phyloP scores from a whole-genome alignment of 2,888 invertebrate species.

The Metallyticus violacea region DNA sequence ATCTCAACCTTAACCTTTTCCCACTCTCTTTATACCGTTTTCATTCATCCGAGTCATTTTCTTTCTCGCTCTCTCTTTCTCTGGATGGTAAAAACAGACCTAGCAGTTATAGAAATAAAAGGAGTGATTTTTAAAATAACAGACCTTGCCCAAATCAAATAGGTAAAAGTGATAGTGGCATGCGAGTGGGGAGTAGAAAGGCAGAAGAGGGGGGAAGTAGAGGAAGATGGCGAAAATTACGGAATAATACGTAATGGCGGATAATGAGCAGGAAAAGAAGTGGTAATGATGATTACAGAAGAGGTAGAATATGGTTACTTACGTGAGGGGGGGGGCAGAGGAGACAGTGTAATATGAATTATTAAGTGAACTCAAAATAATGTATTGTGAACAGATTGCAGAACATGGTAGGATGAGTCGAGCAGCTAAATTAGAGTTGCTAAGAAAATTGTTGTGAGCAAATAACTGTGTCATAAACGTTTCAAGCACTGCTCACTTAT shows the following conservation, averaged over 20 bases:
- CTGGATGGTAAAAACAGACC: neutral
- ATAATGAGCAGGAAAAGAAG: constrained; percentile 7
- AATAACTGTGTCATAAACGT: neutral
- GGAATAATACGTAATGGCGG: constrained; percentile 13
- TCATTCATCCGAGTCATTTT: neutral
- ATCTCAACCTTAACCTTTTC: neutral
- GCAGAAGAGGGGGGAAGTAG: neutral
- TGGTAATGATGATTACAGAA: neutral
- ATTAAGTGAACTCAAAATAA: constrained; percentile 1
- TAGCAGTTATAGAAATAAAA: constrained; percentile 1
- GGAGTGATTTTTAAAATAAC: constrained; percentile 11
- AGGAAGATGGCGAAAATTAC: constrained; percentile 7
- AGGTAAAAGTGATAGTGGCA: neutral
- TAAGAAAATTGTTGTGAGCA: neutral
- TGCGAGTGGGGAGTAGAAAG: neutral
- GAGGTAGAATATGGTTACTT: neutral
- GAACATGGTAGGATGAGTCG: neutral
- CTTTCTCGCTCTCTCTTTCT: neutral
- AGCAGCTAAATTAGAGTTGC: neutral
- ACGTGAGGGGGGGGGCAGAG: no score
- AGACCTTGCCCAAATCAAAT: neutral
- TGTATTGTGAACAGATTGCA: neutral
- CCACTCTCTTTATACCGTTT: neutral
- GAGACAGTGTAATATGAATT: neutral
- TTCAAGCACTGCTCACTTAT: neutral